A percentile compares a stretch with the other conserved stretches of the same genome.
phyloP scores from a whole-genome alignment of 2,888 invertebrate species.

The Rhagophthalmus giganteus region DNA sequence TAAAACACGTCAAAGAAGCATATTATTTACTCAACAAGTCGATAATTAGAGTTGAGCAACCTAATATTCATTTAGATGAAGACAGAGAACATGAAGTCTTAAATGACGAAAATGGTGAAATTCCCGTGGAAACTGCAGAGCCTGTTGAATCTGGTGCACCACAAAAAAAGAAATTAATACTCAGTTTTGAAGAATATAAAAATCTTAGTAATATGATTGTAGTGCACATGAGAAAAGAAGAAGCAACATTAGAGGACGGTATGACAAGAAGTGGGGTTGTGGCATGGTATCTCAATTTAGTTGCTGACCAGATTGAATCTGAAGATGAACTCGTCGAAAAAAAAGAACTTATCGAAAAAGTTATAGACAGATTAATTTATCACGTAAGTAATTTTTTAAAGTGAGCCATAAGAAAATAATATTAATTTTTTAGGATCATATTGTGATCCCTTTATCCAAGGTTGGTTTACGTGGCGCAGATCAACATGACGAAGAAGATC shows the following conservation, averaged over 20 bases:
- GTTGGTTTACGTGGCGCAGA: slow-evolving; percentile 59
- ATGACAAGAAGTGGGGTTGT: slow-evolving; percentile 80
- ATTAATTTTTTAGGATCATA: slow-evolving; percentile 70
- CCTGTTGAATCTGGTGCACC: slow-evolving; percentile 32
- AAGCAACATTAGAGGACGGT: slow-evolving; percentile 69
- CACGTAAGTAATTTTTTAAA: slow-evolving; percentile 62
- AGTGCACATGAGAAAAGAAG: slow-evolving; percentile 84
- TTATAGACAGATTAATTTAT: slow-evolving; percentile 87
- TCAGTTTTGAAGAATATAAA: slow-evolving; percentile 94
- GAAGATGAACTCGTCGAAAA: slow-evolving; percentile 89
- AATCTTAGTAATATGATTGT: slow-evolving; percentile 89
- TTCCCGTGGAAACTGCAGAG: slow-evolving; percentile 51
- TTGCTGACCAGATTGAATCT: slow-evolving; percentile 84
- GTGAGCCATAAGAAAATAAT: slow-evolving; percentile 6
- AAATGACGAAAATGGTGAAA: slow-evolving; percentile 57
- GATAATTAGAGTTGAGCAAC: slow-evolving; percentile 96
- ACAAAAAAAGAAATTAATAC: slow-evolving; percentile 72
- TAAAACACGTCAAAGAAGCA: slow-evolving; percentile 90
- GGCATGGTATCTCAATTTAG: slow-evolving; percentile 90
- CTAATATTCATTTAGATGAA: slow-evolving; percentile 91
- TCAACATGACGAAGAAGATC: slow-evolving; percentile 69
- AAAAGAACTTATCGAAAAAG: slow-evolving; percentile 89
- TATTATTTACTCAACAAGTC: slow-evolving; percentile 87
- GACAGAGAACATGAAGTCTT: slow-evolving; percentile 66
- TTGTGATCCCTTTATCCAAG: slow-evolving; percentile 74